A percentile compares a stretch with the other conserved stretches of the same genome.
phyloP scores from a whole-genome alignment of 2,888 invertebrate genomes.

The Xestia xanthographa region DNA sequence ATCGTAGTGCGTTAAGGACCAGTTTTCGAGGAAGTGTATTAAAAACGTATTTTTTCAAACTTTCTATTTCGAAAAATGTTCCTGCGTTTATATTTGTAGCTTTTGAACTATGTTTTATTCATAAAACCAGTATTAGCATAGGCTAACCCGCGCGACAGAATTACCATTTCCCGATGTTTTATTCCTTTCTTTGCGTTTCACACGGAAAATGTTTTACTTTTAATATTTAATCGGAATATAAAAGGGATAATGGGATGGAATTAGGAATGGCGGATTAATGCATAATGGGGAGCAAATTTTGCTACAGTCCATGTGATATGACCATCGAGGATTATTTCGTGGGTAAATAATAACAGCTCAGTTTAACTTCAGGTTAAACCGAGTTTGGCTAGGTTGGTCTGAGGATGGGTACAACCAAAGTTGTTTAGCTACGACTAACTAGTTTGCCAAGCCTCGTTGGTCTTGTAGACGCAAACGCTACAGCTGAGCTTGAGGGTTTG shows the following conservation, averaged over 20 bases:
- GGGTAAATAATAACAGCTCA: too few relatives aligned
- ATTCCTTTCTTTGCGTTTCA: conserved; percentile 26
- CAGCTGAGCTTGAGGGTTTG: neutral
- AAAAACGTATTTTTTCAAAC: conserved; percentile 10
- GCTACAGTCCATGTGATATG: neutral
- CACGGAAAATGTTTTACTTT: conserved; percentile 21
- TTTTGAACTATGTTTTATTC: conserved; percentile 51
- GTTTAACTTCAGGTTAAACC: too few relatives aligned
- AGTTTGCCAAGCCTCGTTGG: neutral
- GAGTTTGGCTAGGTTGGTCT: too few relatives aligned
- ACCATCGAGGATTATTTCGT: too few relatives aligned
- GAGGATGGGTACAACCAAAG: neutral
- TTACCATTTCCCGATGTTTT: conserved; percentile 35
- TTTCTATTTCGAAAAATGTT: conserved; percentile 1
- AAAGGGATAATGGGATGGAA: neutral
- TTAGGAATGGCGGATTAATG: neutral
- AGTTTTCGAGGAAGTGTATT: too few relatives aligned
- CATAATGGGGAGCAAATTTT: neutral
- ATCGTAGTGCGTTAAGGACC: too few relatives aligned
- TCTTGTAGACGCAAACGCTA: neutral
- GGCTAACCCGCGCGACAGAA: conserved; percentile 42
- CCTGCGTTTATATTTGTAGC: conserved; percentile 14
- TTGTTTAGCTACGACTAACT: neutral
- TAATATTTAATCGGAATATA: conserved; percentile 36
- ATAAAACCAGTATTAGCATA: conserved; percentile 46